phyloP scores from a whole-genome alignment of 2,888 invertebrate genomes.

The Invenusta paracnida region DNA sequence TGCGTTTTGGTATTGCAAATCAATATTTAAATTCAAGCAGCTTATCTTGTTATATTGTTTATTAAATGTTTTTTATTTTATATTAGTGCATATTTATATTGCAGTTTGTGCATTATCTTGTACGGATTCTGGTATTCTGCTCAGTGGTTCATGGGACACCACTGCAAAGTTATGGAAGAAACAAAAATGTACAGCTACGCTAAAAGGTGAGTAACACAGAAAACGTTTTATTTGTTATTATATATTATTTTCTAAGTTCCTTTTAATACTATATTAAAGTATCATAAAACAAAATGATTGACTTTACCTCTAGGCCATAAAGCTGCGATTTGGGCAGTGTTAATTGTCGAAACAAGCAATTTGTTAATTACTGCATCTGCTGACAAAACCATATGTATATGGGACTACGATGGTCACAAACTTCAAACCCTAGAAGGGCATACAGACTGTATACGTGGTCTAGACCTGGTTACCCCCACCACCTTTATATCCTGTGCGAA shows the following conservation, averaged over 20 bases:
- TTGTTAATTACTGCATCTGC: conserved; percentile 58
- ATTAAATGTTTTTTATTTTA: background rate
- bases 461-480: conserved; percentile 67
- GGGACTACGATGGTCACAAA: background rate
- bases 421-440: conserved; percentile 68
- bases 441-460: conserved; percentile 80
- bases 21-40: too few species aligned
- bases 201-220: conserved; percentile 52
- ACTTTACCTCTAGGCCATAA: conserved; percentile 63
- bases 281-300: too few species aligned
- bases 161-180: conserved; percentile 77
- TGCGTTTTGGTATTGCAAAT: too few species aligned
- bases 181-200: conserved; percentile 64
- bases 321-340: conserved; percentile 78
- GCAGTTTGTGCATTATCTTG: conserved; percentile 62
- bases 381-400: background rate
- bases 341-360: conserved; percentile 57
- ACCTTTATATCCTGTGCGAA: conserved; percentile 84
- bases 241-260: too few species aligned
- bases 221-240: background rate
- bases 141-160: conserved; percentile 88
- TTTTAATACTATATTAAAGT: too few species aligned
- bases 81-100: conserved; percentile 44
- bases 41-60: too few species aligned
- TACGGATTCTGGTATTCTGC: conserved; percentile 64